Evolutionary conservation across 2,797 vertebrate species (phyloP).

Genomic region (Galagoides demidoff): DNA sequence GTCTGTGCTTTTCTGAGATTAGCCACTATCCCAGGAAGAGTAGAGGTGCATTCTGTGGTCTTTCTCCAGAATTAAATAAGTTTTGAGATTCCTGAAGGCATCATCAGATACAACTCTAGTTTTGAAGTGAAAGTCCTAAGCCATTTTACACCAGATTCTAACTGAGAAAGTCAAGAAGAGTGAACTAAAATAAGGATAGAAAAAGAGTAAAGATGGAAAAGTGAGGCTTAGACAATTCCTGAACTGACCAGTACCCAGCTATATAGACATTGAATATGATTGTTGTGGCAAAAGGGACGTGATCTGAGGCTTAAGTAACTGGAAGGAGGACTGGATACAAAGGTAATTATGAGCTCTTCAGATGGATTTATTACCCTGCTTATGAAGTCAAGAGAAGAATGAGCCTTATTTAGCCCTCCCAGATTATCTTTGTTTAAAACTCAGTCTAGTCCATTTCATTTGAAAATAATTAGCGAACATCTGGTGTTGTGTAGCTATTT

Average conservation of each 20-base stretch:
- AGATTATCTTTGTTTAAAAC: conserved; percentile 72
- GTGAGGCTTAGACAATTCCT: background rate
- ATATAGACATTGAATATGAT: background rate
- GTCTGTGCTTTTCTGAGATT: background rate
- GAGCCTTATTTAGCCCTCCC: conserved; percentile 9
- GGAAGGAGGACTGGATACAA: background rate
- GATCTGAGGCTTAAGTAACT: background rate
- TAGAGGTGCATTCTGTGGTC: background rate
- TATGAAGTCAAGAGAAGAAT: conserved; percentile 36
- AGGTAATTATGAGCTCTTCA: background rate
- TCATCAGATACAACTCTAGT: background rate
- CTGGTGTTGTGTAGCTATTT: conserved; percentile 43
- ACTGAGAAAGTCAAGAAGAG: background rate
- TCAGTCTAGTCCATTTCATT: conserved; percentile 58
- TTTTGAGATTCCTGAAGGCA: background rate
- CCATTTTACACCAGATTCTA: background rate
- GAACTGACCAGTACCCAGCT: background rate
- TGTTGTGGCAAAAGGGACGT: background rate
- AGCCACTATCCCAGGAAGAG: background rate
- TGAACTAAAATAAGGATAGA: background rate
- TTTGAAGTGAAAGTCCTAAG: background rate
- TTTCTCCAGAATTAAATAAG: background rate
- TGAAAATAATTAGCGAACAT: conserved; percentile 78
- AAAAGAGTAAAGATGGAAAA: background rate
- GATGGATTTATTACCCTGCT: background rate